Conservation (phyloP, 2,888 invertebrate genomes). For the Nemoura dubitans region DNA sequence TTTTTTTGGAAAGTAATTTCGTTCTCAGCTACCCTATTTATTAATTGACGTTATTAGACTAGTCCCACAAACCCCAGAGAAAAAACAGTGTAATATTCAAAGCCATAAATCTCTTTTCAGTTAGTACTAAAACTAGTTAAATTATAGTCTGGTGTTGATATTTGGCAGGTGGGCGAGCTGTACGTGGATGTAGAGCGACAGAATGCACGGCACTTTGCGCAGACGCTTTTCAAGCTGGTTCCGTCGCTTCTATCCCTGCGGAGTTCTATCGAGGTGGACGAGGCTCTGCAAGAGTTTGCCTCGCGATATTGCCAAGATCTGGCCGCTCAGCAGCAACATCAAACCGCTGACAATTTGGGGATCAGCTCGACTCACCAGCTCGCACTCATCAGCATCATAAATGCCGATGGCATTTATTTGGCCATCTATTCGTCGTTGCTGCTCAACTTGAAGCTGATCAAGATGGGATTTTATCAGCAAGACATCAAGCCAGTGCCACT, state of each 20-base stretch:
- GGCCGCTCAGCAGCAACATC: conserved; percentile 50
- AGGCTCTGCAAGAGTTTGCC: conserved; percentile 90
- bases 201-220: conserved; percentile 85
- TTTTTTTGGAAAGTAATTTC: too few species aligned
- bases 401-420: conserved; percentile 94
- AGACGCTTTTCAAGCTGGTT: conserved; percentile 76
- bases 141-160: background rate
- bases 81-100: too few species aligned
- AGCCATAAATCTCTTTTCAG: too few species aligned
- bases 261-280: conserved; percentile 89
- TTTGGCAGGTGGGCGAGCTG: conserved; percentile 64
- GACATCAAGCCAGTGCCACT: conserved; percentile 61
- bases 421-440: conserved; percentile 87
- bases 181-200: conserved; percentile 87
- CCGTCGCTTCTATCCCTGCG: conserved; percentile 79
- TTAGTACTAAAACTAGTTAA: too few species aligned
- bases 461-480: conserved; percentile 74
- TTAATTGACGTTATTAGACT: too few species aligned
- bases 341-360: conserved; percentile 44
- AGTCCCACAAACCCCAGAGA: too few species aligned
- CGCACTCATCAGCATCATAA: conserved; percentile 74
- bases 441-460: conserved; percentile 81
- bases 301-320: conserved; percentile 84
- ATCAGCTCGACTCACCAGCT: conserved; percentile 49
- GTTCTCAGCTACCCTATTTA: too few species aligned